Percentiles rank a stretch among this genome's conserved stretches.
Evolutionary conservation across 1,140 invertebrate species (phyloP).

Genomic region (Aphaenogaster ashmeadi): DNA sequence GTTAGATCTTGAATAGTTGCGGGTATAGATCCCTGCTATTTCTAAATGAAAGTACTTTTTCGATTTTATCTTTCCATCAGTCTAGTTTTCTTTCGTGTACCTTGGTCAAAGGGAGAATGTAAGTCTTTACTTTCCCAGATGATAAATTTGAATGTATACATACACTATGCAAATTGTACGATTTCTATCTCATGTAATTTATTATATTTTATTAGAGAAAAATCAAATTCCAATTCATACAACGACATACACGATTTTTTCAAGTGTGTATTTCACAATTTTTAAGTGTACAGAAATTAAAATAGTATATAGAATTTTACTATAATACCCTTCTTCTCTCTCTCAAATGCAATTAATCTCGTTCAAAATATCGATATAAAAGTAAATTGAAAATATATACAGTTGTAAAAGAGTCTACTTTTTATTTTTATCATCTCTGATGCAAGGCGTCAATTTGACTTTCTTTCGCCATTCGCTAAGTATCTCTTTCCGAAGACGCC

Average conservation of each 20-base stretch:
- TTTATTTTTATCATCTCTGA: conserved; percentile 8
- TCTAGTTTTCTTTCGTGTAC: background rate
- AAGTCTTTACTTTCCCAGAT: background rate
- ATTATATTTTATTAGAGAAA: conserved; percentile 9
- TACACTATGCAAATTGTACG: background rate
- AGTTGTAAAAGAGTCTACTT: background rate
- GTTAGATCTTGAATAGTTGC: conserved; percentile 55
- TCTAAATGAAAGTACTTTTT: conserved; percentile 67
- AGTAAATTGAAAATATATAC: background rate
- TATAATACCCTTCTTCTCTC: background rate
- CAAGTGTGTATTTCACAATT: background rate
- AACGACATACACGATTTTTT: background rate
- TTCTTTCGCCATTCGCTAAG: conserved; percentile 27
- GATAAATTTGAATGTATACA: background rate
- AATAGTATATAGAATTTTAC: too few species aligned
- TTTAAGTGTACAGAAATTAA: background rate
- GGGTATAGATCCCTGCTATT: conserved; percentile 57
- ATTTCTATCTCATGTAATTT: background rate
- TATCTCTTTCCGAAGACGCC: conserved; percentile 29
- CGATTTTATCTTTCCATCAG: conserved; percentile 58
- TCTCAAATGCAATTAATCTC: conserved; percentile 1
- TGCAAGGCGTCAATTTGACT: conserved; percentile 19
- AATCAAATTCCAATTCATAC: background rate
- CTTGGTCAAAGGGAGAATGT: conserved; percentile 48
- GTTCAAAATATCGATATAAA: background rate